Evolutionary conservation across 1,140 invertebrate genomes (phyloP).

Genomic region (Camponotus floridanus): DNA sequence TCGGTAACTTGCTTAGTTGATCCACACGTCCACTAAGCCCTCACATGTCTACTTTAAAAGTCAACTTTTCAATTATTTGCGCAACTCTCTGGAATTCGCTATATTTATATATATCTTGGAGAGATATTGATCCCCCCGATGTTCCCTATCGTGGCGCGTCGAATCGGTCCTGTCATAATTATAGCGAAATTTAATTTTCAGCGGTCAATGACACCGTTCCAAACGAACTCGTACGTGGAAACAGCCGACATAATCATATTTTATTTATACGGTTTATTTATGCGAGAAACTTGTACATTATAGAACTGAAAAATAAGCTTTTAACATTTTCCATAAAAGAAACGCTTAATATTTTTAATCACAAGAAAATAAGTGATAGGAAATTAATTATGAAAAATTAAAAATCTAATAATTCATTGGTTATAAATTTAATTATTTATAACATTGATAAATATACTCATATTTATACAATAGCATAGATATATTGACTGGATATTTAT

Average conservation of each 20-base stretch:
- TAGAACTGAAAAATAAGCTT: not conserved
- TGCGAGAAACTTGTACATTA: not conserved
- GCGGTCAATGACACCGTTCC: slow-evolving; percentile 36
- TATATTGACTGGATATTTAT: not conserved
- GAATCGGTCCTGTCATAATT: slow-evolving; percentile 41
- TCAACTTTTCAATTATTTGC: slow-evolving; percentile 58
- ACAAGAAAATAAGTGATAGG: no score
- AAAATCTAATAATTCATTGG: not conserved
- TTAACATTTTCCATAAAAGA: not conserved
- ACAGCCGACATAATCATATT: not conserved
- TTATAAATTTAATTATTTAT: not conserved
- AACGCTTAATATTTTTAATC: not conserved
- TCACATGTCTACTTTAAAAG: not conserved
- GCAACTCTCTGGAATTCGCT: not conserved
- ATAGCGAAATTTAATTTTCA: slow-evolving; percentile 55
- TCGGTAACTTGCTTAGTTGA: slow-evolving; percentile 5
- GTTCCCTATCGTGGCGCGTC: slow-evolving; percentile 13
- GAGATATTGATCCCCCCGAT: slow-evolving; percentile 1
- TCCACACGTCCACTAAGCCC: slow-evolving; percentile 40
- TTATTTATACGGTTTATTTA: not conserved
- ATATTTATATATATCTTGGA: slow-evolving; percentile 19
- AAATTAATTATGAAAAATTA: not conserved
- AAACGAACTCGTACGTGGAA: not conserved
- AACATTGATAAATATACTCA: not conserved
- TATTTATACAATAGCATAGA: not conserved